Evolutionary conservation across 2,797 vertebrate species (phyloP).

Genomic region (Ciconia nigra): DNA sequence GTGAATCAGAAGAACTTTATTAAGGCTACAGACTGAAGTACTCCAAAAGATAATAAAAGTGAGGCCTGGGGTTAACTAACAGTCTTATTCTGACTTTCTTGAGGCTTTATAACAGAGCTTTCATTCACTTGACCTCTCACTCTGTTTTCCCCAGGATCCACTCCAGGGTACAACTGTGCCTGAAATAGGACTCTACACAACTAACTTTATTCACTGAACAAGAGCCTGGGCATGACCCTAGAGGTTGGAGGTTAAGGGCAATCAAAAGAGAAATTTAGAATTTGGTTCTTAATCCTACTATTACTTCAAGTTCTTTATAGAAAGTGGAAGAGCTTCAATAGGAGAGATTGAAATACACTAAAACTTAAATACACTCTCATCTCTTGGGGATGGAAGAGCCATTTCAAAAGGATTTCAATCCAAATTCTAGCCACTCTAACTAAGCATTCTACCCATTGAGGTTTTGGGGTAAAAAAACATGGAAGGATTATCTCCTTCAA

Average conservation of each 20-base stretch:
- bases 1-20: not conserved
- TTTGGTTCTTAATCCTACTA: not conserved
- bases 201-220: not conserved
- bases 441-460: not conserved
- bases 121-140: not conserved
- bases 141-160: not conserved
- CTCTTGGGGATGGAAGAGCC: not conserved
- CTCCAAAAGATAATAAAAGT: not conserved
- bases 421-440: not conserved
- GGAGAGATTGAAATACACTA: not conserved
- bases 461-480: fast-evolving
- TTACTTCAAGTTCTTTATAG: not conserved
- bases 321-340: not conserved
- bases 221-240: not conserved
- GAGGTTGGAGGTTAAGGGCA: not conserved
- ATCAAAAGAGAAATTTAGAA: not conserved
- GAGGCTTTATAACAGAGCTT: not conserved
- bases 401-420: not conserved
- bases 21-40: not conserved
- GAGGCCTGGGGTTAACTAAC: not conserved
- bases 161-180: not conserved
- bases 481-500: not conserved
- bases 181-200: not conserved
- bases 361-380: not conserved
- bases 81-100: not conserved